Base-by-base conservation (phyloP, 2,113 vertebrate genomes). In the Xiphophorus couchianus region DNA sequence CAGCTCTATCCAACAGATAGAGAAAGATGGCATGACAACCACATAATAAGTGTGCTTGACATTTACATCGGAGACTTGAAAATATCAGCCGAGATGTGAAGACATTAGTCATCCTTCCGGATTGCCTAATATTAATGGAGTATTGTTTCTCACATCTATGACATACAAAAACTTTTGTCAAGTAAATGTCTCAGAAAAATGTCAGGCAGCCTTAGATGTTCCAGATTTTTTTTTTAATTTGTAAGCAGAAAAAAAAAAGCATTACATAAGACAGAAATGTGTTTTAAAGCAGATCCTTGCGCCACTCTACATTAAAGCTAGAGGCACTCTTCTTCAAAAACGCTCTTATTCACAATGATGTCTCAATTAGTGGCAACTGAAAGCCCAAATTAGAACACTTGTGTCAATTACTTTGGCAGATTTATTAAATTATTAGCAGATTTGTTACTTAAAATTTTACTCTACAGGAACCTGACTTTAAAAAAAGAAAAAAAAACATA, bases 41-140 rank as follows among this genome's bases (percentile, higher is more conserved):
- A 44, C 80, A 79, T 62, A 69, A 80, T 31, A 66, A 77, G 44
- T 84, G 61, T 64, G 74, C 76, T 74, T 84, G 81, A 82, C 84
- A 86, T 84, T 88, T 84, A 80, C 78, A 76, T 66, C 6, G 1
- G 4, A 80, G 79, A 72, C 67, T 81, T 75, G 64, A 80, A 81
- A 84, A 88, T 79, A 87, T 82, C 83, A 81, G 60, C 37, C 0
- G 4, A 54, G 14, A 85, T 60, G 76, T 69, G 33, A 85, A 82
- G 68, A 73, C 77, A 83, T 82, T 78, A 84, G 68, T 89, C 74
- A 83, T 81, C 35, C 58, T 3, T 39, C 58, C 60, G 69, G 39
- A 63, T 74, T 71, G 63, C 35, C 28, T 27, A 63, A 74, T 78
- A 62, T 68, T 68, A 80, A 80, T 72, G 70, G 51, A 74, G 22